Base-by-base conservation (phyloP, 2,888 invertebrate genomes). In the Scaeva pyrastri region DNA sequence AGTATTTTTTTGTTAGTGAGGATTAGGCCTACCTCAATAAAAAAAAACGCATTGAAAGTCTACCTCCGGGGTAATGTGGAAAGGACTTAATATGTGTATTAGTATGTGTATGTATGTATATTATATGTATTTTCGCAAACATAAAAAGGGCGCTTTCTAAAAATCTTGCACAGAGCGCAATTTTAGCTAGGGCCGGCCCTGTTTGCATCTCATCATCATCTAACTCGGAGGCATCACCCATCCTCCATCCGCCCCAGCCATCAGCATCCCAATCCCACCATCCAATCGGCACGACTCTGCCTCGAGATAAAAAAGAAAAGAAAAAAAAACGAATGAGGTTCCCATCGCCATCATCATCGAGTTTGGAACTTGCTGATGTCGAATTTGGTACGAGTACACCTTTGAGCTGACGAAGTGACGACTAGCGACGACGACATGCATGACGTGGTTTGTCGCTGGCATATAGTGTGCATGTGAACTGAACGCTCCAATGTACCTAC, bases 401-500 rank as follows among this genome's bases (percentile, higher is more conserved):
- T 68, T 16, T 16, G 31, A 31, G 73, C 45, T 62, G 62, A 26
- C 43, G 16, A 7, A 1, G 3, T 2, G 31, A 7, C 31, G 31
- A 4, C 0, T 5, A 1, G 16, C 10, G n/a, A 3, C 19, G 31
- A 19, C 36, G 19, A 31, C 56, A 19, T 0, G 7, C 1, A 45
- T 5, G 21, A 5, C 19, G 12, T 21, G 21, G 12, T 14, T 16
- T 21, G 52, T 48, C 43, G 21, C 16, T 39, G 56, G 66, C 60
- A 58, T 45, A 64, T 71, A 16, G 68, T 77, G 71, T 74, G 71
- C 82, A 82, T 52, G 39, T 39, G 60, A 60, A 60, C 39, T 39
- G 60, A 60, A 60, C 39, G 60, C 41, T 36, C 21, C 52, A 39
- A 52, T 36, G 55, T 26, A 55, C 21, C 19, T 48, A n/a, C n/a